Base-by-base conservation (phyloP, 2,888 invertebrate species). In the Blera fallax region DNA sequence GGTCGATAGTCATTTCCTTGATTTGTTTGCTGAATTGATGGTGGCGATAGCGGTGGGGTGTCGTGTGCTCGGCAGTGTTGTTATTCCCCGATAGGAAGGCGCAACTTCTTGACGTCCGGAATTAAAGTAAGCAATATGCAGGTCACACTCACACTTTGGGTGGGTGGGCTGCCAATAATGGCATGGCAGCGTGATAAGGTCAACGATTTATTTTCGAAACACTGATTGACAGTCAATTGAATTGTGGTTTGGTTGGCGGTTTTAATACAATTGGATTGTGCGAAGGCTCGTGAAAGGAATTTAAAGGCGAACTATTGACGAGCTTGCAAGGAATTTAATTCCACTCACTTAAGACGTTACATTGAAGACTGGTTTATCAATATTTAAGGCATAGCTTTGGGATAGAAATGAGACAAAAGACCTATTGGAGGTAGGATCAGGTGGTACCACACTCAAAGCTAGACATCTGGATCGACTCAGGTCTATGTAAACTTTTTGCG, bases 1-100 rank as follows among this genome's bases (percentile, higher is more conserved):
- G 56, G 56, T 37, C 32, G 21, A 56, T 34, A 56, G 56, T 18
- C 18, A 56, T 56, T 56, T 37, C 34, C 21, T 56, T 56, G 34
- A 56, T 56, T 56, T 56, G 18, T 56, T 34, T 56, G 18, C 56
- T 34, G 56, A 34, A 34, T 14, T 24, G 27, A 18, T 50, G 29
- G 27, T n/a, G 3, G 0, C 1, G 27, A 29, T 8, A 3, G 2
- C 14, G 3, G 8, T 8, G 48, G 8, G 10, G 6, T 16, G 6
- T 16, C 8, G 10, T 24, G 24, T 24, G 18, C n/a, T n/a, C n/a
- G n/a, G n/a, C n/a, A n/a, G n/a, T 14, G 1, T 45, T 14, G 8
- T 54, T 29, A 3, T 16, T 29, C 6, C 21, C 48, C 48, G 1
- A 21, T 48, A 10, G 54, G 16, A 16, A 14, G 29, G 8, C 16